Percentiles rank a stretch among this genome's conserved stretches.
phyloP scores from a whole-genome alignment of 1,140 invertebrate genomes.

The Camponotus vicinus region DNA sequence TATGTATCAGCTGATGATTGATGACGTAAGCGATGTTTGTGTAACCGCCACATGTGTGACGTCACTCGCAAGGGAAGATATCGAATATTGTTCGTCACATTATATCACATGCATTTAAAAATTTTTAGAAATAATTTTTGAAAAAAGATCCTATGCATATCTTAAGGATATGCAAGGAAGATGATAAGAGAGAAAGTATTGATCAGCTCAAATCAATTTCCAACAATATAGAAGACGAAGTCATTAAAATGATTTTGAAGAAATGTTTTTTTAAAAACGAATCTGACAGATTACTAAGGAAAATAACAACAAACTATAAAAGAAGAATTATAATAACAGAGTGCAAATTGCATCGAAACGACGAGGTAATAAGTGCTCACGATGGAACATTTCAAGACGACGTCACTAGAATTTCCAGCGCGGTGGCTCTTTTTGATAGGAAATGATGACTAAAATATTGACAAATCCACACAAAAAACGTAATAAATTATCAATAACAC shows the following conservation, averaged over 20 bases:
- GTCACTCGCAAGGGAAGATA: not conserved
- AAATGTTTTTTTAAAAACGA: not conserved
- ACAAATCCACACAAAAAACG: not conserved
- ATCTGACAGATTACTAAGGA: not conserved
- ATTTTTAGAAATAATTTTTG: not conserved
- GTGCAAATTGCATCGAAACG: not conserved
- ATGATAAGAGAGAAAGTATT: not conserved
- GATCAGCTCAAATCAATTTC: not conserved
- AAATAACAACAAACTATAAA: not conserved
- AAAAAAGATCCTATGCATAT: not conserved
- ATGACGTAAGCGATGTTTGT: conserved; percentile 23
- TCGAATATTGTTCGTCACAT: not conserved
- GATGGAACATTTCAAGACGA: not conserved
- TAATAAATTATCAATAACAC: not conserved
- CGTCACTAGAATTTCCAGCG: not conserved
- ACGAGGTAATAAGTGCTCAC: not conserved
- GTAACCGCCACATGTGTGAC: not conserved
- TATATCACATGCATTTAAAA: not conserved
- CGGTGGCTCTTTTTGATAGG: not conserved
- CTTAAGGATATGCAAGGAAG: not conserved
- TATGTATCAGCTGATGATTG: conserved; percentile 28
- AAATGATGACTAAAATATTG: not conserved
- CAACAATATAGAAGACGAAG: not conserved
- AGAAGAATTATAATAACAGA: not conserved
- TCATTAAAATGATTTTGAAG: not conserved